phyloP scores from a whole-genome alignment of 2,888 invertebrate species.

The Lasioglossum villosulum region DNA sequence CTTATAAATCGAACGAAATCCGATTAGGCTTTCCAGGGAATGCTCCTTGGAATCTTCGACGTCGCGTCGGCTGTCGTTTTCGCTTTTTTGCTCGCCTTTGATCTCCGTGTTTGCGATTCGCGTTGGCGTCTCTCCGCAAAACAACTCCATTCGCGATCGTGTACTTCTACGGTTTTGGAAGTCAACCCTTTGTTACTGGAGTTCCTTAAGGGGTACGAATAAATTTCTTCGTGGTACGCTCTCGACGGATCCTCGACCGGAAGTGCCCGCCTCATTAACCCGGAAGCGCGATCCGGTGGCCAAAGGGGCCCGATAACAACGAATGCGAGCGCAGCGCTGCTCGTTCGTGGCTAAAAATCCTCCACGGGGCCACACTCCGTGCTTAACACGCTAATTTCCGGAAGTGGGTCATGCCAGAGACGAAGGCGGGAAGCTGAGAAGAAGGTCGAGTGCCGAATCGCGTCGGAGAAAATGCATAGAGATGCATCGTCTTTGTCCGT shows the following conservation, averaged over 20 bases:
- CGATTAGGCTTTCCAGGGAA: conserved; percentile 49
- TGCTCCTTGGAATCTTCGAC: conserved; percentile 28
- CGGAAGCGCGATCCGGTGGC: not conserved
- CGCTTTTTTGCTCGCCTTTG: conserved; percentile 36
- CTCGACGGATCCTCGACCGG: not conserved
- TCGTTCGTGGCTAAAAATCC: conserved; percentile 11
- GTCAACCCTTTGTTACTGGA: not conserved
- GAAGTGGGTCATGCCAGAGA: conserved; percentile 32
- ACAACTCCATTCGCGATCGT: not conserved
- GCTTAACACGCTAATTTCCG: conserved; percentile 48
- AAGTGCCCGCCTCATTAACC: conserved; percentile 39
- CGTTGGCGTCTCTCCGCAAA: conserved; percentile 27
- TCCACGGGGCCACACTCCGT: conserved; percentile 22
- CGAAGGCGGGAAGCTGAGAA: conserved; percentile 6
- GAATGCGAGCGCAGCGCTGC: conserved; percentile 4
- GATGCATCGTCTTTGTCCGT: conserved; percentile 7
- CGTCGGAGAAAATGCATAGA: conserved; percentile 26
- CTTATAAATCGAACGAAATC: conserved; percentile 57
- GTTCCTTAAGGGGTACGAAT: not conserved
- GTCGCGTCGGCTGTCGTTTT: conserved; percentile 29
- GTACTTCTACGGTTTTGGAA: not conserved
- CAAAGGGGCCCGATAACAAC: conserved; percentile 20
- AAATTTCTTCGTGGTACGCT: conserved; percentile 9
- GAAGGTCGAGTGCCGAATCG: conserved; percentile 45
- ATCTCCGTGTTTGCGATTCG: conserved; percentile 11